phyloP scores from a whole-genome alignment of 1,140 invertebrate genomes.

The Brachionus koreanus region DNA sequence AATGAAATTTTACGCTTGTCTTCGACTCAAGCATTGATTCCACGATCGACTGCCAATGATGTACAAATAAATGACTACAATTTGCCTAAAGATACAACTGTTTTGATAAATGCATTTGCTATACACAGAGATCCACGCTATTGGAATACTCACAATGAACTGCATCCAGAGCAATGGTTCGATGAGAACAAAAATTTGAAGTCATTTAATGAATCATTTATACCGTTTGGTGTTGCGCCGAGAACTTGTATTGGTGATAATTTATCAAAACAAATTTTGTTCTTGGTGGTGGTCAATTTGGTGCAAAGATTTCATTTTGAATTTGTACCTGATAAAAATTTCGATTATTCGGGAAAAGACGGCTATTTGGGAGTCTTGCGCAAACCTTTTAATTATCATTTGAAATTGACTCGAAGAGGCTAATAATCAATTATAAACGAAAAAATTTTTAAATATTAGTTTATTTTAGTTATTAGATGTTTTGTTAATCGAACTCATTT shows the following conservation, averaged over 20 bases:
- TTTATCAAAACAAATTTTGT: conserved; percentile 36
- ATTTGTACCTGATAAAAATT: not conserved
- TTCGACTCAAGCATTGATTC: conserved; percentile 32
- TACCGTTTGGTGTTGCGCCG: conserved; percentile 28
- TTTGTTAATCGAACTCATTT: not conserved
- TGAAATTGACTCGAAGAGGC: not conserved
- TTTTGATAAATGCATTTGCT: conserved; percentile 17
- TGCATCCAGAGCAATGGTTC: conserved; percentile 19
- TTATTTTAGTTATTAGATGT: not conserved
- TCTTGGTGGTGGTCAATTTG: conserved; percentile 9
- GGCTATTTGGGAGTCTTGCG: conserved; percentile 16
- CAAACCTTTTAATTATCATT: conserved; percentile 26
- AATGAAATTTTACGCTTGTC: conserved; percentile 42
- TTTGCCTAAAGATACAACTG: conserved; percentile 1
- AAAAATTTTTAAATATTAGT: not conserved
- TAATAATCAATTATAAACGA: not conserved
- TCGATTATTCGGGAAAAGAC: not conserved
- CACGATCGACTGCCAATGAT: not conserved
- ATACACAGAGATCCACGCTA: conserved; percentile 21
- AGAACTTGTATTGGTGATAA: conserved; percentile 31
- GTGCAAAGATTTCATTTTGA: conserved; percentile 35
- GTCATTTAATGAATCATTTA: conserved; percentile 21
- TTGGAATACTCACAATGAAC: not conserved
- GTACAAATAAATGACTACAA: not conserved
- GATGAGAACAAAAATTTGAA: conserved; percentile 40